Evolutionary conservation across 2,797 vertebrate genomes (phyloP).

Genomic region (Urophycis tenuis): DNA sequence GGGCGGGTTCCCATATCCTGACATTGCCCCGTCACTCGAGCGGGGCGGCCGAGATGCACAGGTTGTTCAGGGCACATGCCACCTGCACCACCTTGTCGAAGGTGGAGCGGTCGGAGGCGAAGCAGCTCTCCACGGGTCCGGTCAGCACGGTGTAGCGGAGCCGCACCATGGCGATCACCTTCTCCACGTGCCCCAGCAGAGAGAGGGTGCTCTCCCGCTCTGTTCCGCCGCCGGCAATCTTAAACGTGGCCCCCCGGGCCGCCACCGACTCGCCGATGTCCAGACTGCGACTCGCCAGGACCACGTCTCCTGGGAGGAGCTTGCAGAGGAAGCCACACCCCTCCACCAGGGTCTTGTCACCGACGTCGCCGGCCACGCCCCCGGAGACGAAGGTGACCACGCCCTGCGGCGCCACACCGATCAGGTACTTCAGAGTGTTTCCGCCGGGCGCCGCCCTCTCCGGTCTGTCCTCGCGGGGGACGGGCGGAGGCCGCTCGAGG

Average conservation of each 20-base stretch:
- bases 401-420: constrained; percentile 72
- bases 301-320: constrained; percentile 68
- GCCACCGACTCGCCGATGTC: constrained; percentile 63
- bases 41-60: constrained; percentile 73
- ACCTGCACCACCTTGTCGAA: constrained; percentile 76
- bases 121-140: constrained; percentile 69
- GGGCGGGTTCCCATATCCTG: constrained; percentile 21
- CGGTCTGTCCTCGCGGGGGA: constrained; percentile 39
- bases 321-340: constrained; percentile 69
- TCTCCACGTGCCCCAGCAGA: constrained; percentile 65
- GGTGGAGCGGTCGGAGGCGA: constrained; percentile 65
- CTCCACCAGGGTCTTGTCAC: constrained; percentile 65
- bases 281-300: constrained; percentile 62
- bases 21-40: constrained; percentile 55
- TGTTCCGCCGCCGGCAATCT: constrained; percentile 31
- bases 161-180: constrained; percentile 69
- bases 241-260: constrained; percentile 59
- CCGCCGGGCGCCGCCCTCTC: constrained; percentile 1
- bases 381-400: constrained; percentile 73
- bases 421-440: constrained; percentile 67
- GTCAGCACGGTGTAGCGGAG: constrained; percentile 69
- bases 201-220: background rate
- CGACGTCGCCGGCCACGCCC: constrained; percentile 64
- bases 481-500: constrained; percentile 58
- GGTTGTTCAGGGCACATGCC: constrained; percentile 77